A percentile compares a stretch with the other conserved stretches of the same genome.
Evolutionary conservation across 2,113 vertebrate species (phyloP).

Genomic region (Maccullochella peelii): DNA sequence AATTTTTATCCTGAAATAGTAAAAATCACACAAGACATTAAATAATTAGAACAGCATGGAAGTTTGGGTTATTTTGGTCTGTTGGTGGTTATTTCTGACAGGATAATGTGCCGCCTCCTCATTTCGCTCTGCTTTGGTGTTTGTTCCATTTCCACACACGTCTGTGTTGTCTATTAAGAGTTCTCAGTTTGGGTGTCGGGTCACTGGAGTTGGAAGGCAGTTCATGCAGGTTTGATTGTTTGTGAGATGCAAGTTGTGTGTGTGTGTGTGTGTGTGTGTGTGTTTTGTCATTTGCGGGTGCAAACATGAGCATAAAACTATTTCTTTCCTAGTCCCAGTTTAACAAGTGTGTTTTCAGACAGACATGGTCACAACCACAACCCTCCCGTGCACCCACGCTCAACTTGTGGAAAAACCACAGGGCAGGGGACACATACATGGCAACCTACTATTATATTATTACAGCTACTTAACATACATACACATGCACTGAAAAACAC

Average conservation of each 20-base stretch:
- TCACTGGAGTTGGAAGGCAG: conserved; percentile 23
- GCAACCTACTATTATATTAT: conserved; percentile 64
- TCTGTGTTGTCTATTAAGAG: conserved; percentile 47
- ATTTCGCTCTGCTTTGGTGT: conserved; percentile 41
- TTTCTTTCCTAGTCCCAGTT: conserved; percentile 69
- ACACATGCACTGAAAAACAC: conserved; percentile 44
- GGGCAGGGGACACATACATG: conserved; percentile 55
- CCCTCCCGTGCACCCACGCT: conserved; percentile 71
- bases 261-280: conserved; percentile 41
- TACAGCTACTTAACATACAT: conserved; percentile 63
- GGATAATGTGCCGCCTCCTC: conserved; percentile 57
- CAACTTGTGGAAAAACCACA: conserved; percentile 63
- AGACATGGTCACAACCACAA: conserved; percentile 80
- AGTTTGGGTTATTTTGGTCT: conserved; percentile 70
- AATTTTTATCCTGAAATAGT: conserved; percentile 64
- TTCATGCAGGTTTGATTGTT: conserved; percentile 25
- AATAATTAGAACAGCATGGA: conserved; percentile 47
- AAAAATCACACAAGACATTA: conserved; percentile 63
- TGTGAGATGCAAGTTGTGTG: conserved; percentile 33
- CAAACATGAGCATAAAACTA: conserved; percentile 52
- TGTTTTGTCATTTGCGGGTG: conserved; percentile 53
- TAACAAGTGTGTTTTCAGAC: conserved; percentile 81
- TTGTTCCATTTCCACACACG: conserved; percentile 46
- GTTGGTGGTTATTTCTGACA: conserved; percentile 68
- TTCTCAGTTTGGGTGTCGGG: conserved; percentile 33